phyloP scores from a whole-genome alignment of 2,797 vertebrate species.

The Crocodylus rhombifer region DNA sequence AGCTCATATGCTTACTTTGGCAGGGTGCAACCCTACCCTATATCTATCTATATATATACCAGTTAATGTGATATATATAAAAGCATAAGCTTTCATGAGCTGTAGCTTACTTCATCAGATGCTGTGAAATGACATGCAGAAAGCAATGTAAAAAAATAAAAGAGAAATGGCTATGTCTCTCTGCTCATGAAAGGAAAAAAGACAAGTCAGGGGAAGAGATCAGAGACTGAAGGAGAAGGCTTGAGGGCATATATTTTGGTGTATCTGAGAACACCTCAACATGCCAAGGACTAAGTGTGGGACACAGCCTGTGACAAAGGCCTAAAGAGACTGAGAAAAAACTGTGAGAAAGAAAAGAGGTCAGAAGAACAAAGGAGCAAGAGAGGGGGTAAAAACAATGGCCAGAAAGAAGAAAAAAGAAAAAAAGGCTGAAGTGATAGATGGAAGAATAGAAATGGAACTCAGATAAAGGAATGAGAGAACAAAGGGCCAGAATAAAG shows the following conservation, averaged over 20 bases:
- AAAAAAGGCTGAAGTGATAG: conserved; percentile 59
- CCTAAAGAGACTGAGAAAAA: background rate
- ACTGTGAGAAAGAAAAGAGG: background rate
- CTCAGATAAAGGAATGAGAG: conserved; percentile 22
- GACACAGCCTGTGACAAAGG: background rate
- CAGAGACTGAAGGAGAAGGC: background rate
- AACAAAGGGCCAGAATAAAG: conserved; percentile 55
- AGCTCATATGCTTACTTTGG: too few relatives aligned
- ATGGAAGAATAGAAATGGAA: conserved; percentile 51
- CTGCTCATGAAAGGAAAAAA: background rate
- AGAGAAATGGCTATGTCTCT: background rate
- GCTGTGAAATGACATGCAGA: too few relatives aligned
- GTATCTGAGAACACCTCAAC: background rate
- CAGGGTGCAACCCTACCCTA: too few relatives aligned
- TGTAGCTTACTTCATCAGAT: too few relatives aligned
- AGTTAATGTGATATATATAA: too few relatives aligned
- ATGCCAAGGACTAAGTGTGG: background rate
- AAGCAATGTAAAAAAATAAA: too few relatives aligned
- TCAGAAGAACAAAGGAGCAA: conserved; percentile 20
- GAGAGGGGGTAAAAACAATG: conserved; percentile 2
- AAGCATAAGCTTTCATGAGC: too few relatives aligned
- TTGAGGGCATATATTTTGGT: background rate
- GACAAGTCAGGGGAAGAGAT: background rate
- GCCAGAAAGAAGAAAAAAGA: background rate
- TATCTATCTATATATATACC: too few relatives aligned